Evolutionary conservation across 2,797 vertebrate genomes (phyloP).

Genomic region (Arnoldichthys spilopterus): DNA sequence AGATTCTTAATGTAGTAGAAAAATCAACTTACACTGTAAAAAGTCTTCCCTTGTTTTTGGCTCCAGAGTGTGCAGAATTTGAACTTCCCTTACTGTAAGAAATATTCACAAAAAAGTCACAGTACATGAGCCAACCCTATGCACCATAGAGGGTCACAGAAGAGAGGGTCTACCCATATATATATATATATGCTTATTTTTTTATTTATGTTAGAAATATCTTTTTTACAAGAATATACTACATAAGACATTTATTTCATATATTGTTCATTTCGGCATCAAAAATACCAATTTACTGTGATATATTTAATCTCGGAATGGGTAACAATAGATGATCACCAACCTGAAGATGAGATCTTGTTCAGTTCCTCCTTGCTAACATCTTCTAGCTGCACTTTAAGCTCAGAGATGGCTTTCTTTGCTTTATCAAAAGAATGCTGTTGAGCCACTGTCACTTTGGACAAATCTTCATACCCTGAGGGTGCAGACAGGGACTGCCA

Average conservation of each 20-base stretch:
- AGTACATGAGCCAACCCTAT: neutral
- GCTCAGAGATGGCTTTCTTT: slow-evolving; percentile 74
- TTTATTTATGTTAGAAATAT: too few relatives aligned
- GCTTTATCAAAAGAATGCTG: slow-evolving; percentile 77
- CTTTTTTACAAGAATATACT: too few relatives aligned
- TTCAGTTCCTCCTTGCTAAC: slow-evolving; percentile 72
- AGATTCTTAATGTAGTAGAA: neutral
- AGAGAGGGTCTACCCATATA: too few relatives aligned
- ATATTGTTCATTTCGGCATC: too few relatives aligned
- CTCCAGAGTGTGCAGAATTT: slow-evolving; percentile 73
- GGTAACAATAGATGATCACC: neutral
- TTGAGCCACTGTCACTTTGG: slow-evolving; percentile 71
- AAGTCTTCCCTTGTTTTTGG: slow-evolving; percentile 75
- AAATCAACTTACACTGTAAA: slow-evolving; percentile 73
- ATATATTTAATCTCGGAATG: too few relatives aligned
- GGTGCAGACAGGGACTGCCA: slow-evolving; percentile 81
- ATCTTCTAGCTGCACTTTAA: slow-evolving; percentile 80
- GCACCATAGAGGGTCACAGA: too few relatives aligned
- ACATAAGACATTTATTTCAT: too few relatives aligned
- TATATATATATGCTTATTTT: too few relatives aligned
- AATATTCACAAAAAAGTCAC: neutral
- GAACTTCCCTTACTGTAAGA: slow-evolving; percentile 76
- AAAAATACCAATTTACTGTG: too few relatives aligned
- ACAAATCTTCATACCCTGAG: slow-evolving; percentile 82
- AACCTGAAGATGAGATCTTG: slow-evolving; percentile 77